Percentiles rank a stretch among this genome's conserved stretches.
phyloP scores from a whole-genome alignment of 2,113 vertebrate species.

The Ranitomeya variabilis region DNA sequence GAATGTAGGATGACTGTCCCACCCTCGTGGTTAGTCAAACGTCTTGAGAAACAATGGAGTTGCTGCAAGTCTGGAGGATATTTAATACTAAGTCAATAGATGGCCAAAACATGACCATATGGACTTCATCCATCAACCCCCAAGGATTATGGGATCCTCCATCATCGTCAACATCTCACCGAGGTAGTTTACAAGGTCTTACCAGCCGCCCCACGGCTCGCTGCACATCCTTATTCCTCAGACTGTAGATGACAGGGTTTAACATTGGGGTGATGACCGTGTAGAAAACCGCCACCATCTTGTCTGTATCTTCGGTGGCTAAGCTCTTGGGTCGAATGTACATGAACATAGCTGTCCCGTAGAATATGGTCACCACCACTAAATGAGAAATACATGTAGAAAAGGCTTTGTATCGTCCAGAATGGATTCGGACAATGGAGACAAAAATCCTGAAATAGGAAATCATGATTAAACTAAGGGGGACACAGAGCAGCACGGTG shows the following conservation, averaged over 20 bases:
- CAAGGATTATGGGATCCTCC: neutral
- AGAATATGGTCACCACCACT: slow-evolving; percentile 54
- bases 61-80: neutral
- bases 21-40: neutral
- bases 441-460: slow-evolving; percentile 61
- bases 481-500: slow-evolving; percentile 16
- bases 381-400: slow-evolving; percentile 53
- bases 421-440: slow-evolving; percentile 57
- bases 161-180: neutral
- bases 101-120: neutral
- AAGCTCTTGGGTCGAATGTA: slow-evolving; percentile 35
- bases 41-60: neutral
- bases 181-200: neutral
- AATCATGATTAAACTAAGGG: slow-evolving; percentile 56
- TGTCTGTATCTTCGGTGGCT: neutral
- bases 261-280: neutral
- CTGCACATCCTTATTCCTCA: slow-evolving; percentile 19
- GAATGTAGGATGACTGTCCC: neutral
- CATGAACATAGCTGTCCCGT: slow-evolving; percentile 21
- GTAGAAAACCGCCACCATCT: slow-evolving; percentile 11
- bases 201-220: neutral
- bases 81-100: neutral
- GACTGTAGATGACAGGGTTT: slow-evolving; percentile 10
- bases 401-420: slow-evolving; percentile 41
- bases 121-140: neutral